Evolutionary conservation across 2,797 vertebrate genomes (phyloP).

Genomic region (Sebastes ruberrimus): DNA sequence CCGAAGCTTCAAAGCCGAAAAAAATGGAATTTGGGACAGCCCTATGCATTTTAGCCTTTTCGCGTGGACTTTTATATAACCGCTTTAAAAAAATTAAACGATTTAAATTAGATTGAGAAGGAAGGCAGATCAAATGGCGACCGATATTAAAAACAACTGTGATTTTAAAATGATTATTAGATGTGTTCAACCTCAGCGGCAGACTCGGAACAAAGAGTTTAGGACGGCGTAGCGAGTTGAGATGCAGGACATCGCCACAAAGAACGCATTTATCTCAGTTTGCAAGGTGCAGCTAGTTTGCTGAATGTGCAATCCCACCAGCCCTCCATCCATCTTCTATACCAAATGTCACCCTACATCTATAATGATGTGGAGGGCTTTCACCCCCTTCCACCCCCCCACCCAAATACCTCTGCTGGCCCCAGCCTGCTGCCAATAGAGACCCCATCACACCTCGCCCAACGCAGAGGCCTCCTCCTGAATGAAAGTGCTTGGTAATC

Average conservation of each 20-base stretch:
- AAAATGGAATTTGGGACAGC: no score
- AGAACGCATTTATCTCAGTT: slow-evolving; percentile 13
- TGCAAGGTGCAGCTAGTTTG: slow-evolving; percentile 41
- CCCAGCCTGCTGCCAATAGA: background rate
- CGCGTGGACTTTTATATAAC: background rate
- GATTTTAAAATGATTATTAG: background rate
- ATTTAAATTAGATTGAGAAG: background rate
- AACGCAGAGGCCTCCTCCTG: slow-evolving; percentile 10
- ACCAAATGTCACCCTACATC: slow-evolving; percentile 39
- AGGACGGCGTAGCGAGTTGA: background rate
- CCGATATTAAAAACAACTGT: background rate
- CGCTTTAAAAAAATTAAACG: background rate
- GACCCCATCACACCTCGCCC: background rate
- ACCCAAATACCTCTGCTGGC: slow-evolving; percentile 28
- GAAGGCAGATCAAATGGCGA: background rate
- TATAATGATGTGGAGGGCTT: slow-evolving; percentile 18
- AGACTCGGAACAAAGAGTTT: background rate
- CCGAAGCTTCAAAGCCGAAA: no score
- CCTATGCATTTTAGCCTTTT: no score
- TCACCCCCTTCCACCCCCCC: background rate
- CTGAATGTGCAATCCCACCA: slow-evolving; percentile 54
- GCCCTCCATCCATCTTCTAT: slow-evolving; percentile 32
- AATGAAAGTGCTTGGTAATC: slow-evolving; percentile 70
- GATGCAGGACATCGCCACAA: background rate
- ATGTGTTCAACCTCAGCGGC: background rate